These are phyloP conservation scores for Papilio xuthus DNA, from an alignment of 1,140 invertebrate genomes.

Conservation along the genomic window DNA sequence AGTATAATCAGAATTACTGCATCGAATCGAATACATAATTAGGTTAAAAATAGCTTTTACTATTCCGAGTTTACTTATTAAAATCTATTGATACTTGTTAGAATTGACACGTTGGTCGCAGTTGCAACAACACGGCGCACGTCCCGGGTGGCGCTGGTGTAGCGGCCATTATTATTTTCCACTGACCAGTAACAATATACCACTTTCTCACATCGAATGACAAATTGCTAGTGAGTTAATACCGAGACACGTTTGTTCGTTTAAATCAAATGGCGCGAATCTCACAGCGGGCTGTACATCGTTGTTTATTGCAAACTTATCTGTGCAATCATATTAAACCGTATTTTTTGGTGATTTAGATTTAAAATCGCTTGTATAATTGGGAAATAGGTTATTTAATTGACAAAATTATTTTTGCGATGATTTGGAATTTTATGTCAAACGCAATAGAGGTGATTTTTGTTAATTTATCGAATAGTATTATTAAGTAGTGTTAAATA, in stretches of 20 bases:
- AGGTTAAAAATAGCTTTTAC: not conserved
- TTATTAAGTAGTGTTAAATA: conserved; percentile 64
- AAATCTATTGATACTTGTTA: not conserved
- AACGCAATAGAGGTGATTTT: conserved; percentile 37
- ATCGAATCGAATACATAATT: too few species aligned
- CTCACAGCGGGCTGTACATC: conserved; percentile 63
- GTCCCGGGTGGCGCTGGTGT: conserved; percentile 39
- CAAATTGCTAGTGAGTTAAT: conserved; percentile 78
- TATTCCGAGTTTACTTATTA: not conserved
- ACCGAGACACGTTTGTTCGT: conserved; percentile 65
- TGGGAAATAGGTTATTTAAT: conserved; percentile 41
- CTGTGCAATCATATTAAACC: not conserved
- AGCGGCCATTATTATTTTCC: conserved; percentile 65
- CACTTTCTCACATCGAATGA: conserved; percentile 77
- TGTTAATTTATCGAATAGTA: conserved; percentile 7
- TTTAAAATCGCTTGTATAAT: conserved; percentile 36
- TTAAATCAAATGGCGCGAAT: conserved; percentile 74
- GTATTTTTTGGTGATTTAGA: conserved; percentile 46
- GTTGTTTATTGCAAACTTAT: conserved; percentile 44
- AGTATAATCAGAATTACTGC: not conserved
- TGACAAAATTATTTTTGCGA: conserved; percentile 46
- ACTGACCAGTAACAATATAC: conserved; percentile 71
- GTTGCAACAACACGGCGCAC: not conserved
- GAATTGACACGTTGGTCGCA: not conserved
- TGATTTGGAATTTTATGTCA: conserved; percentile 37